phyloP scores from a whole-genome alignment of 1,140 invertebrate genomes.

The Zeugodacus cucurbitae region DNA sequence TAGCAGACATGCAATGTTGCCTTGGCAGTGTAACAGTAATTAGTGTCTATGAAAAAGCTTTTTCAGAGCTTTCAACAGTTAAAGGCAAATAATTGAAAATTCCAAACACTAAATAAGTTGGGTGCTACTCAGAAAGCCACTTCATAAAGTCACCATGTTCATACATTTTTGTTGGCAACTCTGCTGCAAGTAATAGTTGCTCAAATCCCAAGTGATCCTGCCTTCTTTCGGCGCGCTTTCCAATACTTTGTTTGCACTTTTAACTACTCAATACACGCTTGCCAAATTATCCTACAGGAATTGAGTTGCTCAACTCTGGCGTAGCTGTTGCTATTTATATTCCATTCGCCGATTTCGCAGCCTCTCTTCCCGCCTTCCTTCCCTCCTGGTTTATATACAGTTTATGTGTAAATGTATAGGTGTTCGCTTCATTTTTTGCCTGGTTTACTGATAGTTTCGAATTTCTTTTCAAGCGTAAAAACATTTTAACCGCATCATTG shows the following conservation, averaged over 20 bases:
- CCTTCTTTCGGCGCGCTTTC: background rate
- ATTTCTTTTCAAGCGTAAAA: slow-evolving; percentile 17
- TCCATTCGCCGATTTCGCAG: background rate
- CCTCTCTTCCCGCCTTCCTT: background rate
- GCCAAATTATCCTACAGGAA: slow-evolving; percentile 3
- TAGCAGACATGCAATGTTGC: too few species aligned
- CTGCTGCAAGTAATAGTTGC: background rate
- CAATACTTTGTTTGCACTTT: background rate
- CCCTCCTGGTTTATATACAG: background rate
- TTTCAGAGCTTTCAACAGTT: too few species aligned
- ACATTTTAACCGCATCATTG: background rate
- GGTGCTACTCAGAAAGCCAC: too few species aligned
- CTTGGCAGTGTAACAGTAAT: too few species aligned
- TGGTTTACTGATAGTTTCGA: background rate
- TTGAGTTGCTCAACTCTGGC: background rate
- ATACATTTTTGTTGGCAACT: background rate
- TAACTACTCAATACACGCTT: background rate
- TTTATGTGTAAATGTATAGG: background rate
- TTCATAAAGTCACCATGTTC: background rate
- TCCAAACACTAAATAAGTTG: too few species aligned
- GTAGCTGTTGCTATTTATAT: background rate
- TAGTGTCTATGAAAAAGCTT: too few species aligned
- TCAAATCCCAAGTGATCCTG: background rate
- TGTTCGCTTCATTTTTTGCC: background rate
- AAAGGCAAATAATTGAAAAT: too few species aligned